These are phyloP conservation scores for Eubasilissa regina DNA, from an alignment of 1,140 invertebrate genomes.

Conservation along the genomic window DNA sequence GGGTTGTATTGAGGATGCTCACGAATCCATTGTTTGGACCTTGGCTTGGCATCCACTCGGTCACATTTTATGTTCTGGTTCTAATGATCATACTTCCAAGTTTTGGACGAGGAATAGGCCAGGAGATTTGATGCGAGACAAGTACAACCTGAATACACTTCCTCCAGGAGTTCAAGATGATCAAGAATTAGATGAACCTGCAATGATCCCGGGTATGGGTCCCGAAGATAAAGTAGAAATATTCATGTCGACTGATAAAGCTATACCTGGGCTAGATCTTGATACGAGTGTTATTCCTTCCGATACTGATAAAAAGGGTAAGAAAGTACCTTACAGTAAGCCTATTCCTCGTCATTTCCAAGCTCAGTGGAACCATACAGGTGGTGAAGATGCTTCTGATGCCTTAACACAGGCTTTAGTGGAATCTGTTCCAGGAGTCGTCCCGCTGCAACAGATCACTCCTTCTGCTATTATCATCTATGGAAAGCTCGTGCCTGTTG, in stretches of 20 bases:
- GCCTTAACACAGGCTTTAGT: slow-evolving; percentile 78
- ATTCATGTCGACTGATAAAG: slow-evolving; percentile 73
- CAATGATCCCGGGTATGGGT: slow-evolving; percentile 94
- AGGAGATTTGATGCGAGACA: slow-evolving; percentile 98
- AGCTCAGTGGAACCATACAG: slow-evolving; percentile 91
- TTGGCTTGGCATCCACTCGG: slow-evolving; percentile 99
- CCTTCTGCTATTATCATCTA: slow-evolving; percentile 86
- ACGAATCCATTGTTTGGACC: slow-evolving; percentile 99
- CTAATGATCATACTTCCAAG: slow-evolving; percentile 98
- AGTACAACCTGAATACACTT: slow-evolving; percentile 95
- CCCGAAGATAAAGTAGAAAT: slow-evolving; percentile 90
- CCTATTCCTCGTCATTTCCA: slow-evolving; percentile 97
- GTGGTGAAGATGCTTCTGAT: slow-evolving; percentile 76
- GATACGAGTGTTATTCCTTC: slow-evolving; percentile 76
- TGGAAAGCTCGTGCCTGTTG: slow-evolving; percentile 83
- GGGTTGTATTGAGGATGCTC: slow-evolving; percentile 97
- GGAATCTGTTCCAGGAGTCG: slow-evolving; percentile 81
- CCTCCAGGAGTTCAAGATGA: slow-evolving; percentile 78
- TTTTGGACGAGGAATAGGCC: slow-evolving; percentile 99
- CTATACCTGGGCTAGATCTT: slow-evolving; percentile 91
- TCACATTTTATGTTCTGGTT: slow-evolving; percentile 98
- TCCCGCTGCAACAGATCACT: slow-evolving; percentile 79
- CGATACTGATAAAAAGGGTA: slow-evolving; percentile 81
- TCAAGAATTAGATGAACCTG: slow-evolving; percentile 80
- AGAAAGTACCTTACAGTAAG: slow-evolving; percentile 93